A percentile compares a stretch with the other conserved stretches of the same genome.
Conservation (phyloP, 2,113 vertebrate species). For the Clarias macrocephalus region DNA sequence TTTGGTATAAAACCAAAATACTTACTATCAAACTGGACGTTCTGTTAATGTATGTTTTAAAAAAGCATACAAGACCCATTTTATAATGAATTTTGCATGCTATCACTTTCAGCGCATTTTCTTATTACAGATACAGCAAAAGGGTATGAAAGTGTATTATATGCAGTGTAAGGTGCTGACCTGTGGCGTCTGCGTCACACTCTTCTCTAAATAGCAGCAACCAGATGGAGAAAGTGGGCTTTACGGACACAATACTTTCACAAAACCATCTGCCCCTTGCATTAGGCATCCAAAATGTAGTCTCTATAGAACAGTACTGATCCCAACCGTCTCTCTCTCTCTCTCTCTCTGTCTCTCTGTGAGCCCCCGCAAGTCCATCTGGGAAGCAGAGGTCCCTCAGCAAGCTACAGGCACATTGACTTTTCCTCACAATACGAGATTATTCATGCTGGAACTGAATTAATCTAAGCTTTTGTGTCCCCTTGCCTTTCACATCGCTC, state of each 20-base stretch:
- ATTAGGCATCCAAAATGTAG: conserved; percentile 33
- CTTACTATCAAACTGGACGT: not conserved
- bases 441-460: conserved; percentile 49
- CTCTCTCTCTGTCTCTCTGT: conserved; percentile 8
- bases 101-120: not conserved
- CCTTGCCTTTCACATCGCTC: conserved; percentile 20
- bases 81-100: not conserved
- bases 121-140: not conserved
- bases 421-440: conserved; percentile 42
- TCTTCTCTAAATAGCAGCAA: conserved; percentile 25
- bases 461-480: conserved; percentile 40
- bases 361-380: conserved; percentile 34
- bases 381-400: conserved; percentile 34
- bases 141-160: not conserved
- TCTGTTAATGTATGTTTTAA: not conserved
- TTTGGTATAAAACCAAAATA: not conserved
- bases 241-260: conserved; percentile 24
- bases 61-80: not conserved
- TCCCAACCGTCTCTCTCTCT: not conserved
- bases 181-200: conserved; percentile 22
- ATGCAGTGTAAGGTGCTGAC: not conserved
- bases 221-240: conserved; percentile 51
- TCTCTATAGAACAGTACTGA: conserved; percentile 3
- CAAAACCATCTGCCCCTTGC: conserved; percentile 46
- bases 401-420: conserved; percentile 35